phyloP scores from a whole-genome alignment of 2,888 invertebrate species.

The Chelonus formosanus region DNA sequence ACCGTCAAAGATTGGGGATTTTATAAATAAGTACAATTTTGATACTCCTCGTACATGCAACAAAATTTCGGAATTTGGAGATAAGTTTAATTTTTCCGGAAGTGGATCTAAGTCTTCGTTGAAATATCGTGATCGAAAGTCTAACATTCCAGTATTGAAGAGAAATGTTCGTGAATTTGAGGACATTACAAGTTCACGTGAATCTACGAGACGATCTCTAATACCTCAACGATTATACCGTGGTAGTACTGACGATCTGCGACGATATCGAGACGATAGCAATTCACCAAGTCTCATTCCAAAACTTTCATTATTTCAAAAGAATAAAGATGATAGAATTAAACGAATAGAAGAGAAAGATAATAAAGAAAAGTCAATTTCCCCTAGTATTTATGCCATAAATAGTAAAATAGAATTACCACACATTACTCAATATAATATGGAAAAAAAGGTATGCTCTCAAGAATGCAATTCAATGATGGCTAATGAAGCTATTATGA shows the following conservation, averaged over 20 bases:
- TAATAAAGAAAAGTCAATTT: conserved; percentile 18
- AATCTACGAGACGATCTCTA: conserved; percentile 59
- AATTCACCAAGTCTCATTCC: conserved; percentile 61
- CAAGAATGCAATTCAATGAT: conserved; percentile 17
- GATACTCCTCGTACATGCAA: neutral
- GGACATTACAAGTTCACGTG: conserved; percentile 59
- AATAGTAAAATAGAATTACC: too few relatives aligned
- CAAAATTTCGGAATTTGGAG: neutral
- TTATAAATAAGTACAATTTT: too few relatives aligned
- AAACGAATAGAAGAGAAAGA: conserved; percentile 29
- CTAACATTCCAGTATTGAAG: conserved; percentile 59
- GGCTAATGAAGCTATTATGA: conserved; percentile 44
- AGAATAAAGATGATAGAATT: conserved; percentile 15
- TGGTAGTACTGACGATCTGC: conserved; percentile 60
- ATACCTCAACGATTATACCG: conserved; percentile 57
- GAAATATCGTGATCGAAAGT: conserved; percentile 57
- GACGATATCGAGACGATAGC: conserved; percentile 58
- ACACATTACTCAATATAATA: too few relatives aligned
- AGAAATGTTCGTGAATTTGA: conserved; percentile 60
- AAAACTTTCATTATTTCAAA: conserved; percentile 55
- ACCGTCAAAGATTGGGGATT: too few relatives aligned
- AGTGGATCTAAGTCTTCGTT: conserved; percentile 42
- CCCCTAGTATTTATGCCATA: too few relatives aligned
- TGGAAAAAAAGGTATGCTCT: too few relatives aligned
- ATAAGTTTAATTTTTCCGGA: neutral